Conservation (phyloP, 92 coral and sea anemone genomes). For the Muricea muricata region DNA sequence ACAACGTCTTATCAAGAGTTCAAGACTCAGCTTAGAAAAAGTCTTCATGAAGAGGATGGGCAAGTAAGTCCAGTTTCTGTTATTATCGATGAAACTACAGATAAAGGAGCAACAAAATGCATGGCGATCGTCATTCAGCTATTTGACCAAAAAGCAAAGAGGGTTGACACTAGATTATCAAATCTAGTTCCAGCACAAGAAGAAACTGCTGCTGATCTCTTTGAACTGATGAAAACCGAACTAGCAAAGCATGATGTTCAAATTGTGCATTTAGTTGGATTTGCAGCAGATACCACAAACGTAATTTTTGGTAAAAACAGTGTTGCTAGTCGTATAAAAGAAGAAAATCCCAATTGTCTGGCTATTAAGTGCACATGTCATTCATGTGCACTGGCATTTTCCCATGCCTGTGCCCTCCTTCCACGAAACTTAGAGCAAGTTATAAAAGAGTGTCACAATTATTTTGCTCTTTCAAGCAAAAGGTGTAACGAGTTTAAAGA, state of each 20-base stretch:
- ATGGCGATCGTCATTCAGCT: constrained; percentile 38
- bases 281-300: constrained; percentile 32
- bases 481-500: constrained; percentile 24
- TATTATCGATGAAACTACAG: constrained; percentile 17
- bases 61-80: constrained; percentile 4
- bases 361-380: constrained; percentile 38
- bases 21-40: constrained; percentile 8
- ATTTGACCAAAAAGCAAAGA: background rate
- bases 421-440: constrained; percentile 33
- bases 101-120: constrained; percentile 3
- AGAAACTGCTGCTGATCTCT: constrained; percentile 31
- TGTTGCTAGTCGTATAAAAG: constrained; percentile 25
- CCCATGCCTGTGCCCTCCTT: constrained; percentile 16
- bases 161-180: constrained; percentile 22
- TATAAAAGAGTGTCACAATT: constrained; percentile 22
- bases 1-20: constrained; percentile 31
- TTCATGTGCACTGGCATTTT: constrained; percentile 25
- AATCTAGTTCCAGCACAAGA: constrained; percentile 18
- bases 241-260: constrained; percentile 37
- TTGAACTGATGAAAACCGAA: constrained; percentile 6
- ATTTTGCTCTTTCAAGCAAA: constrained; percentile 39
- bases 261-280: constrained; percentile 8
- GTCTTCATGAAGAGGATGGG: constrained; percentile 6
- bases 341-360: constrained; percentile 22
- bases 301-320: constrained; percentile 30